Evolutionary conservation across 2,888 invertebrate genomes (phyloP), one percentile per base, ranked within the genome.

Genomic region (Pterobdella sp.): DNA sequence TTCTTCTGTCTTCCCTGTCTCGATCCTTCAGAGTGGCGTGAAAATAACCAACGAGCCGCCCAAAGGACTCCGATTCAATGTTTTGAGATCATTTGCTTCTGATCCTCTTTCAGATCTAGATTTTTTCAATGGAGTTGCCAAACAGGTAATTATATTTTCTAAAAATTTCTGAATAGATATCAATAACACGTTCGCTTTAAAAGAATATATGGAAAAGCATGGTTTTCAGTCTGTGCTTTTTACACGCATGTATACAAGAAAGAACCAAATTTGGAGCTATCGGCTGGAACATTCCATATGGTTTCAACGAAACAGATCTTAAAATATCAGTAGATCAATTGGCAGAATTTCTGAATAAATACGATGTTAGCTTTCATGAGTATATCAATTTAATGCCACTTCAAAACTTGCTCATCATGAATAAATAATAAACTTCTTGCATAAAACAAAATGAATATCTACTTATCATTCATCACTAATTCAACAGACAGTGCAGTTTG

Each of bases 71-170:
- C 80, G 84, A 68, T 84, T 84, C 76, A 85, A 85, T 78, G 79
- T 85, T 72, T 74, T 83, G 64, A 78, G 84, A 67, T 85, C 85
- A 0, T 92, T 90, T 84, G 84, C 90, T 70, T 91, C 85, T 80
- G 93, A 94, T 84, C 94, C 94, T 0, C 90, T 94, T 75, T 90
- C 88, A 75, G 91, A 94, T 82, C 85, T 87, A 0, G 93, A 93
- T 79, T 94, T 93, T 88, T 94, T 91, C 75, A 79, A 78, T 36
- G 79, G 81, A 18, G 80, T 81, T 66, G 80, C 80, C 42, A 81
- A 83, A 60, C 78, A 79, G 75, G 84, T 83, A 76, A 65, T 10
- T 22, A 26, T 18, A 18, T 14, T 64, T 22, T 26, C 10, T 14
- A 26, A 22, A 26, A 22, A n/a, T n/a, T n/a, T n/a, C n/a, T n/a